Evolutionary conservation across 2,888 invertebrate genomes (phyloP), one percentile per base, ranked within the genome.

Genomic region (Onchidella celtica): DNA sequence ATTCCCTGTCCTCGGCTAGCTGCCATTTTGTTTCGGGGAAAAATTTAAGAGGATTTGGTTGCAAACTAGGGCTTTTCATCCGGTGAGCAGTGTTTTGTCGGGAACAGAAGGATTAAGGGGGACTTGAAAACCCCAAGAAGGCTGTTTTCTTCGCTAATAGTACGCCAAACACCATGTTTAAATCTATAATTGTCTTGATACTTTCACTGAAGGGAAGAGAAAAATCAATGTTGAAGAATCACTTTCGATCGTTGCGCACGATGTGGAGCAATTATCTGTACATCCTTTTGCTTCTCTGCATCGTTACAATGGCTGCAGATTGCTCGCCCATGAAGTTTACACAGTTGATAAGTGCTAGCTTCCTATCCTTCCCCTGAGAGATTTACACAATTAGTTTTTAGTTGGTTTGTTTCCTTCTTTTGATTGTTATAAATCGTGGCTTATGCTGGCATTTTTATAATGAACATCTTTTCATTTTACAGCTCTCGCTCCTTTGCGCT

Each of bases 31-130:
- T 74, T 74, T 63, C 24, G 74, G 32, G 27, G 70, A n/a, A 63
- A 47, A n/a, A n/a, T 40, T 40, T 76, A 76, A 76, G 76, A 38
- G 76, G 76, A 76, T 76, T 76, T 75, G 4, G 21, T 9, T 24
- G 6, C 34, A 59, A n/a, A 59, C 55, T 36, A 34, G 34, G 24
- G 57, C 72, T 57, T 72, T 72, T 72, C 72, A 57, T 72, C 72
- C 55, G 55, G 34, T 57, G 57, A 24, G 34, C 72, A 59, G 36
- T 55, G 57, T 72, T 72, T 72, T 72, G 72, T 72, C 59, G 24
- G 59, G 24, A 40, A 59, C 55, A 55, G 47, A 29, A 57, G 57
- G 72, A 72, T 59, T 72, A 72, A 4, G 72, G 11, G 57, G 11
- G 57, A 72, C 34, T 72, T 40, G 32, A 57, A 72, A 47, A 32